Percentiles rank a stretch among this genome's conserved stretches.
These are phyloP conservation scores for Wasmannia auropunctata DNA, from an alignment of 1,140 invertebrate genomes.

Conservation along the genomic window DNA sequence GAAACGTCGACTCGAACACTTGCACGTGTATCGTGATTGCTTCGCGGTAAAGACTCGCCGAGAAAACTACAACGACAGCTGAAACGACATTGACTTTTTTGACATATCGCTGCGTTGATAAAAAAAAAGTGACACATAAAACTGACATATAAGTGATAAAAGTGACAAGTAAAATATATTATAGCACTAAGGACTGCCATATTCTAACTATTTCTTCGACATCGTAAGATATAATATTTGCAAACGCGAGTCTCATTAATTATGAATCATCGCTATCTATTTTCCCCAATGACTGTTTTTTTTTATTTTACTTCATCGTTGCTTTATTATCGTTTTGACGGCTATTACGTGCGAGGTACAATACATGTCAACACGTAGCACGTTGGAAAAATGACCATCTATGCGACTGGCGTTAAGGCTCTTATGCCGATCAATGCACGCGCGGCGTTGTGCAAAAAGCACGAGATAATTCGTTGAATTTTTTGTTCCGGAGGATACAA, in stretches of 20 bases:
- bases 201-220: no score
- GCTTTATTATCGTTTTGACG: neutral
- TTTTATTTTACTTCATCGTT: neutral
- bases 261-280: neutral
- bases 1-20: neutral
- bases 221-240: neutral
- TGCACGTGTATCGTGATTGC: neutral
- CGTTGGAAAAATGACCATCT: neutral
- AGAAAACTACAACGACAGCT: neutral
- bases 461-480: constrained; percentile 24
- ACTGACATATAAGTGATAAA: no score
- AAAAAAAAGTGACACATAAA: no score
- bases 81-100: no score
- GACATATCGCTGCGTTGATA: no score
- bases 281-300: neutral
- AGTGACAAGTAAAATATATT: no score
- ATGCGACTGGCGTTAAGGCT: neutral
- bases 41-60: neutral
- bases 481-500: constrained; percentile 6
- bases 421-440: neutral
- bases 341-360: neutral
- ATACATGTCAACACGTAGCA: neutral
- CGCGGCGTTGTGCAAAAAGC: neutral
- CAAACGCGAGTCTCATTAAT: neutral
- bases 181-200: no score